phyloP scores from a whole-genome alignment of 2,113 vertebrate genomes.

The Zingel zingel region DNA sequence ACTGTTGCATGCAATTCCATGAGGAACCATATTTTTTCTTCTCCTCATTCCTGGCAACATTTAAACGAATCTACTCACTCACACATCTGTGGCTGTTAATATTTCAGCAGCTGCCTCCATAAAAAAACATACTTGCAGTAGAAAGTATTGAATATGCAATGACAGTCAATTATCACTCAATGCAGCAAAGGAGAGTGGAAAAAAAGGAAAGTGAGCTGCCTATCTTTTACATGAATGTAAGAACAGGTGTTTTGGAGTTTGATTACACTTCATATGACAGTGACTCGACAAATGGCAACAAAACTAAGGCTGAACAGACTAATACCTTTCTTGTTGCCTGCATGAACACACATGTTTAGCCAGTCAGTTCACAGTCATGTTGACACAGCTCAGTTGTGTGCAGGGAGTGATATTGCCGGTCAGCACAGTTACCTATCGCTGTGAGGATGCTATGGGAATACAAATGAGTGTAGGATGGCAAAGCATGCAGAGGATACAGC shows the following conservation, averaged over 20 bases:
- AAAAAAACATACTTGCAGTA: slow-evolving; percentile 32
- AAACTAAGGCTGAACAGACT: slow-evolving; percentile 5
- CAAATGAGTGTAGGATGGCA: slow-evolving; percentile 47
- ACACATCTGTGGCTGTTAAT: slow-evolving; percentile 9
- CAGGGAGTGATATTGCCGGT: slow-evolving; percentile 39
- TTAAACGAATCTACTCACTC: not conserved
- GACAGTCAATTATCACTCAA: slow-evolving; percentile 18
- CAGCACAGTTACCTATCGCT: slow-evolving; percentile 46
- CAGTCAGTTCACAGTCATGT: slow-evolving; percentile 47
- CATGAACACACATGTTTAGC: slow-evolving; percentile 31
- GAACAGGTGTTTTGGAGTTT: not conserved
- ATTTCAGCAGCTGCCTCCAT: slow-evolving; percentile 8
- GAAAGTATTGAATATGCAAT: not conserved
- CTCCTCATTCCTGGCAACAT: not conserved
- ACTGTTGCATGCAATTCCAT: not conserved
- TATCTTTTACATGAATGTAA: not conserved
- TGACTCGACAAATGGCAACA: slow-evolving; percentile 3
- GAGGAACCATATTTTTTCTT: slow-evolving; percentile 4
- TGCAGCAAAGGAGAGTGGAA: not conserved
- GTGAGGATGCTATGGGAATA: slow-evolving; percentile 58
- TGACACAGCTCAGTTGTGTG: slow-evolving; percentile 32
- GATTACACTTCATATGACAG: slow-evolving; percentile 1
- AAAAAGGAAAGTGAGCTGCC: not conserved
- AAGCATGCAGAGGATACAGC: slow-evolving; percentile 22
- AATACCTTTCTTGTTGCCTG: not conserved